These are phyloP conservation scores for Automeris io DNA, from an alignment of 2,888 invertebrate genomes.

Conservation along the genomic window DNA sequence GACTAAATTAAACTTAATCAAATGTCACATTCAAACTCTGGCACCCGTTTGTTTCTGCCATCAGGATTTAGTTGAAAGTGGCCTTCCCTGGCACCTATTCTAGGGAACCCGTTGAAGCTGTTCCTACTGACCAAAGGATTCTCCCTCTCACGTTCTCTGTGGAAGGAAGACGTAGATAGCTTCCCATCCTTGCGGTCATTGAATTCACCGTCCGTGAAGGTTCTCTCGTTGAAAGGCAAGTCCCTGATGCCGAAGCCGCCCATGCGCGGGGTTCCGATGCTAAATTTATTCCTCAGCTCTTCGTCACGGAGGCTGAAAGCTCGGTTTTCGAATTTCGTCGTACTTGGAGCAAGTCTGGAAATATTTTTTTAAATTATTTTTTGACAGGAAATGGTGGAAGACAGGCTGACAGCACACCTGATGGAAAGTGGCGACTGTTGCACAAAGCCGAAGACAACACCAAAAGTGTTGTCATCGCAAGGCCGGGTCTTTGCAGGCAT, in stretches of 20 bases:
- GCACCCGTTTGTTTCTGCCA: constrained; percentile 74
- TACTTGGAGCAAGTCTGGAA: constrained; percentile 52
- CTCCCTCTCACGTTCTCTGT: constrained; percentile 53
- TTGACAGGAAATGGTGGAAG: background rate
- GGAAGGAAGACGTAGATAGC: constrained; percentile 68
- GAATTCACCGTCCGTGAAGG: constrained; percentile 52
- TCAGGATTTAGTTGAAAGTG: constrained; percentile 67
- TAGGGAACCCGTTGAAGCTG: constrained; percentile 69
- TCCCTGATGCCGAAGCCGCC: constrained; percentile 71
- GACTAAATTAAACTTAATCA: constrained; percentile 12
- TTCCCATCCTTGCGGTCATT: constrained; percentile 62
- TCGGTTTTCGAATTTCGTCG: constrained; percentile 60
- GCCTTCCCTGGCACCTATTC: constrained; percentile 55
- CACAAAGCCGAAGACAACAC: too few relatives aligned
- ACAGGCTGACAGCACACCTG: too few relatives aligned
- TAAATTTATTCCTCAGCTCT: constrained; percentile 61
- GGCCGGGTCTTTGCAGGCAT: too few relatives aligned
- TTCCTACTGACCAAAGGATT: constrained; percentile 68
- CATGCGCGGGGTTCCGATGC: constrained; percentile 64
- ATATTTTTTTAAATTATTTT: background rate
- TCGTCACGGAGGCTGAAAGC: constrained; percentile 64
- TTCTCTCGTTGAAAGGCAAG: constrained; percentile 60
- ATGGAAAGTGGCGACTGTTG: too few relatives aligned
- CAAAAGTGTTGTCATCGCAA: too few relatives aligned
- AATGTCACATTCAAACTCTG: constrained; percentile 81